These are phyloP conservation scores for Corythoichthys haematopterus DNA, from an alignment of 2,113 vertebrate species.

Conservation along the genomic window DNA sequence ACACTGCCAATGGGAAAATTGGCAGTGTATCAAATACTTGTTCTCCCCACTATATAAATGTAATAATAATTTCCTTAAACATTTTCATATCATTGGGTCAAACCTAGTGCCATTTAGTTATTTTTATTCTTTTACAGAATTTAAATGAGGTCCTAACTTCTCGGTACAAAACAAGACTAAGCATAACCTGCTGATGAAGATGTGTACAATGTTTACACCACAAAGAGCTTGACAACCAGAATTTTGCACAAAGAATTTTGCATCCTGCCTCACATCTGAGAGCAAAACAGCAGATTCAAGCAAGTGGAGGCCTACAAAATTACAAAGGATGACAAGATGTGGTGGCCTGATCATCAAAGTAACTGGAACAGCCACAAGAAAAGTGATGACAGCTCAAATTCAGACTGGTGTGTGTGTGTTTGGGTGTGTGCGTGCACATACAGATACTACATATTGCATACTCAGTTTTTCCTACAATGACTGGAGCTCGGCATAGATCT, in stretches of 20 bases:
- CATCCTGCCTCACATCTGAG: slow-evolving; percentile 29
- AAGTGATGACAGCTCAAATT: slow-evolving; percentile 34
- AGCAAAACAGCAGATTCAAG: slow-evolving; percentile 22
- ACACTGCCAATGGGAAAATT: too few relatives aligned
- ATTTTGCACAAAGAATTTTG: slow-evolving; percentile 7
- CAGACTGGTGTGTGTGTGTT: slow-evolving; percentile 16
- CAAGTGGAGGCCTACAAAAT: slow-evolving; percentile 22
- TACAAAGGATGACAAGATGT: slow-evolving; percentile 30
- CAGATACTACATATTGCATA: background rate
- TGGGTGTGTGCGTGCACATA: background rate
- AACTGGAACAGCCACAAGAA: slow-evolving; percentile 24
- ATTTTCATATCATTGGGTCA: too few relatives aligned
- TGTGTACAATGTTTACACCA: slow-evolving; percentile 45
- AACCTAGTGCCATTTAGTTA: background rate
- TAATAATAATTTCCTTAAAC: too few relatives aligned
- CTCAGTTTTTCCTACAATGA: too few relatives aligned
- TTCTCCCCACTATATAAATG: too few relatives aligned
- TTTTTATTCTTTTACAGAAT: background rate
- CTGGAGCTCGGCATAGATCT: too few relatives aligned
- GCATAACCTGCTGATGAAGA: slow-evolving; percentile 14
- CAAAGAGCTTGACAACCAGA: slow-evolving; percentile 37
- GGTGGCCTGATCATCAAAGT: slow-evolving; percentile 30
- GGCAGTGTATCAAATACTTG: too few relatives aligned
- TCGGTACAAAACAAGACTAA: background rate
- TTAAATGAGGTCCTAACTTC: background rate